These are phyloP conservation scores for Phortica variegata DNA, from an alignment of 1,140 invertebrate genomes.

Conservation along the genomic window DNA sequence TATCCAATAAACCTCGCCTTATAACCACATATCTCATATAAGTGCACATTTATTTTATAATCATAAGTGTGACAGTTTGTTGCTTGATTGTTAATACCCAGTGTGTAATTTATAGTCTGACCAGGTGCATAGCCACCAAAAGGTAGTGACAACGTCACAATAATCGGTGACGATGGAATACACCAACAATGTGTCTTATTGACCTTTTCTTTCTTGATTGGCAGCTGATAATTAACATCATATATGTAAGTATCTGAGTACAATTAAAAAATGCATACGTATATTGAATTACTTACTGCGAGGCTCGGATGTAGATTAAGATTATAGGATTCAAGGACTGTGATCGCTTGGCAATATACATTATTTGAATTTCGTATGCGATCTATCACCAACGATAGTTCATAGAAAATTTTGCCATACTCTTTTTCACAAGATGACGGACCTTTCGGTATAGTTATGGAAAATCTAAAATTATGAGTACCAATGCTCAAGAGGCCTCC, in stretches of 20 bases:
- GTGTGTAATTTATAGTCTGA: background rate
- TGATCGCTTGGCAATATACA: conserved; percentile 67
- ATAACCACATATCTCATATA: background rate
- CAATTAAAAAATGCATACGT: too few species aligned
- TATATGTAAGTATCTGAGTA: too few species aligned
- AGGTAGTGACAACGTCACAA: background rate
- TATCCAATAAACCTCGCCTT: conserved; percentile 23
- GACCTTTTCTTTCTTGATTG: background rate
- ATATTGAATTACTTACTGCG: too few species aligned
- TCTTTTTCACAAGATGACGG: conserved; percentile 70
- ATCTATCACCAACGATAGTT: conserved; percentile 64
- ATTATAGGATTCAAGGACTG: conserved; percentile 67
- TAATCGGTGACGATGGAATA: conserved; percentile 1
- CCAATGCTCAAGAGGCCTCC: background rate
- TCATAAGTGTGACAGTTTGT: background rate
- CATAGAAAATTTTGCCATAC: conserved; percentile 67
- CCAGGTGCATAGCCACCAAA: conserved; percentile 9
- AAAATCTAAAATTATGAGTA: conserved; percentile 6
- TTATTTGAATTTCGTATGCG: conserved; percentile 71
- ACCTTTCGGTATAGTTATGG: conserved; percentile 58
- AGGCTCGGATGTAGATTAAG: conserved; percentile 64
- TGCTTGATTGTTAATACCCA: conserved; percentile 8
- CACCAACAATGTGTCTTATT: conserved; percentile 3
- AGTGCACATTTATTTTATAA: too few species aligned
- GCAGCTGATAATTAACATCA: too few species aligned